Evolutionary conservation across 2,888 invertebrate genomes (phyloP).

Genomic region (Abrostola triplasia): DNA sequence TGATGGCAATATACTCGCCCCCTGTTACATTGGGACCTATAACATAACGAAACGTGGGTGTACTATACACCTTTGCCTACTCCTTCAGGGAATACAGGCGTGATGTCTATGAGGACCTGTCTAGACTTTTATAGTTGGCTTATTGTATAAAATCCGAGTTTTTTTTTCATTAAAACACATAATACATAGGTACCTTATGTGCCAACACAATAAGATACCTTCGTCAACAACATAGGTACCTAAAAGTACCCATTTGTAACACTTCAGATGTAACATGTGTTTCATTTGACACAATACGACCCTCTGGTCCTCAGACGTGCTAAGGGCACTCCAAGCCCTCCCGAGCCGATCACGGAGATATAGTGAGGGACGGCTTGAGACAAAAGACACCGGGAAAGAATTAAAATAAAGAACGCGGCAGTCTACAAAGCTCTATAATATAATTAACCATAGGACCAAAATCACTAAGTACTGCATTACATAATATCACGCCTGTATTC

Average conservation of each 20-base stretch:
- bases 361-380: constrained; percentile 39
- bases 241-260: constrained; percentile 56
- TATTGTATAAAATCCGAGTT: not conserved
- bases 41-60: no score
- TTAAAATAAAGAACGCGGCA: no score
- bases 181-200: no score
- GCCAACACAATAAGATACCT: constrained; percentile 4
- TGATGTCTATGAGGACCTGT: no score
- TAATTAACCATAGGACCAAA: no score
- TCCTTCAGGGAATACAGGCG: no score
- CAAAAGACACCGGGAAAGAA: constrained; percentile 16
- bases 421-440: no score
- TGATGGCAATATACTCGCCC: no score
- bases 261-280: constrained; percentile 62
- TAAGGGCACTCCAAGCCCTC: constrained; percentile 60
- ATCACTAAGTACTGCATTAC: no score
- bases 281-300: constrained; percentile 66
- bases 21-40: no score
- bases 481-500: no score
- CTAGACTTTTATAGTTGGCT: not conserved
- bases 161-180: not conserved
- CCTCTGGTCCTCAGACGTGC: constrained; percentile 57
- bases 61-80: no score
- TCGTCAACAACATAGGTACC: constrained; percentile 29
- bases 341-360: constrained; percentile 45